Conservation (phyloP, 2,888 invertebrate species). For the Melieria omissa region DNA sequence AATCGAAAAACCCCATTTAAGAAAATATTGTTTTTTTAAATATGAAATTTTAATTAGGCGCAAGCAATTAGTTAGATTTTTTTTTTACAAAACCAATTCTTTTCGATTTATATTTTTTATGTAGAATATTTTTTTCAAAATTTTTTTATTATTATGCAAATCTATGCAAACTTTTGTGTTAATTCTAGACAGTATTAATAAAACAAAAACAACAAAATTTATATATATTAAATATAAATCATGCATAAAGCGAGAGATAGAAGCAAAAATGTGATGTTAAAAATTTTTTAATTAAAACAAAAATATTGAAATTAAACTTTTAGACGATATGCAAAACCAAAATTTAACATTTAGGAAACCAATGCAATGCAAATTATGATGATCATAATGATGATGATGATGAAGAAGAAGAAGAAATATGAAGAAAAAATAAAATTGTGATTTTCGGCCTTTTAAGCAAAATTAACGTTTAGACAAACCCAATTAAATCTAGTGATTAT, state of each 20-base stretch:
- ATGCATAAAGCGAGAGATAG: not conserved
- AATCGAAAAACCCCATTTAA: conserved; percentile 42
- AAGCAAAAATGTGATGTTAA: conserved; percentile 58
- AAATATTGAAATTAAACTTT: conserved; percentile 38
- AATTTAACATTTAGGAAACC: conserved; percentile 59
- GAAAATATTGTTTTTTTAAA: not conserved
- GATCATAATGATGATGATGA: conserved; percentile 11
- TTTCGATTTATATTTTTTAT: conserved; percentile 9
- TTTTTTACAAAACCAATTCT: conserved; percentile 32
- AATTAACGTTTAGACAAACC: conserved; percentile 55
- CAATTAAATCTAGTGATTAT: conserved; percentile 40
- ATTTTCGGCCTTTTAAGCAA: conserved; percentile 53
- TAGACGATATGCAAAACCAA: conserved; percentile 44
- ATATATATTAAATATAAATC: not conserved
- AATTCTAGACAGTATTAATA: conserved; percentile 42
- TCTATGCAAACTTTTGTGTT: not conserved
- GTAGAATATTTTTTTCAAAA: conserved; percentile 40
- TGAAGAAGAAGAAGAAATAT: conserved; percentile 27
- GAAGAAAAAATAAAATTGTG: conserved; percentile 50
- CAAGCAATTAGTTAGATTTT: conserved; percentile 17
- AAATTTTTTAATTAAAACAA: conserved; percentile 47
- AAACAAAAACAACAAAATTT: conserved; percentile 8
- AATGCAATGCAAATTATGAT: conserved; percentile 36
- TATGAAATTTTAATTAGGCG: conserved; percentile 13
- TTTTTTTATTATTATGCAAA: conserved; percentile 40